Percentiles rank a stretch among this genome's conserved stretches.
These are phyloP conservation scores for Neoarius graeffei DNA, from an alignment of 2,113 vertebrate genomes.

Conservation along the genomic window DNA sequence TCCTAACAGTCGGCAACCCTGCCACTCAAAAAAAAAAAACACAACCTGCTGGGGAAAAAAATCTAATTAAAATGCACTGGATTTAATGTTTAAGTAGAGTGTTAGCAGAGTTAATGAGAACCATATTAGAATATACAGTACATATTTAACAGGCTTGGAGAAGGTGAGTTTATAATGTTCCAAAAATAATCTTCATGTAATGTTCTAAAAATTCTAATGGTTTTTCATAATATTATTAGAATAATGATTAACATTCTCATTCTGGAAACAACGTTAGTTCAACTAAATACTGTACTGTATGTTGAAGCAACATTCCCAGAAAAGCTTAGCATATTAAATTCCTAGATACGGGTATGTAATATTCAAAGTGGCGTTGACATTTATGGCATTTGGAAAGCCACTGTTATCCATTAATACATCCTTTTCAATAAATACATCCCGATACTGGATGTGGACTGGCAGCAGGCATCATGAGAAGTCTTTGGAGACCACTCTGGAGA, in stretches of 20 bases:
- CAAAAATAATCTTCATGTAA: not conserved
- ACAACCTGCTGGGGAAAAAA: not conserved
- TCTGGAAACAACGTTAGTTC: not conserved
- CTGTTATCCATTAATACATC: too few species aligned
- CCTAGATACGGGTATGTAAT: too few species aligned
- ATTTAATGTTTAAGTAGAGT: too few species aligned
- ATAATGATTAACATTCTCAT: not conserved
- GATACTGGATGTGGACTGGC: too few species aligned
- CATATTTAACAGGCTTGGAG: not conserved
- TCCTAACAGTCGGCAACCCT: constrained; percentile 29
- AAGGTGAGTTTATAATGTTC: not conserved
- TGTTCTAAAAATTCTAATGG: not conserved
- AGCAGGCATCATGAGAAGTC: too few species aligned
- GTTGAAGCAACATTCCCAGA: too few species aligned
- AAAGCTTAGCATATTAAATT: too few species aligned
- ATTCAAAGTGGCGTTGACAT: too few species aligned
- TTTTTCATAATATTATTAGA: not conserved
- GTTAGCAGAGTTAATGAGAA: not conserved
- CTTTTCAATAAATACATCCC: too few species aligned
- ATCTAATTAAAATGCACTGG: not conserved
- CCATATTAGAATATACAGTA: not conserved
- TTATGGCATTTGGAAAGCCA: too few species aligned
- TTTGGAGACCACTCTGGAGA: too few species aligned
- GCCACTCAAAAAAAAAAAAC: not conserved
- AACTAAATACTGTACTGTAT: too few species aligned